phyloP scores from a whole-genome alignment of 2,113 vertebrate species.

The Neogale vison region DNA sequence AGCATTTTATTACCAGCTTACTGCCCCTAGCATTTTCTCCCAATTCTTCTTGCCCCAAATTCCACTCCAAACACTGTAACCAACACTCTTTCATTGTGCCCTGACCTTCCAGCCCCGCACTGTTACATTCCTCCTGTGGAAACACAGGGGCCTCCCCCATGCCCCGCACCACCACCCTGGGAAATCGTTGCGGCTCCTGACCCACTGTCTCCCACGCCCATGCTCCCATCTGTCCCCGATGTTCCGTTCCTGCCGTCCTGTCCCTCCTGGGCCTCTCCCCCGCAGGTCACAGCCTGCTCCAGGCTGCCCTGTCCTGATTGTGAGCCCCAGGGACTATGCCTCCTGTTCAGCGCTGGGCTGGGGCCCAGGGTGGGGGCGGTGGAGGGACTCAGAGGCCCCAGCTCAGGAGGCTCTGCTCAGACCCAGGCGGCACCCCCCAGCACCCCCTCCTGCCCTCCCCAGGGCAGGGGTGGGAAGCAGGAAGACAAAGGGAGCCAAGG shows the following conservation, averaged over 20 bases:
- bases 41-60: background rate
- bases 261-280: background rate
- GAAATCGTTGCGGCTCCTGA: background rate
- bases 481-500: background rate
- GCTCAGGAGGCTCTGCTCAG: background rate
- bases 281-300: conserved; percentile 4
- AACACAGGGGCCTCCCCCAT: background rate
- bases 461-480: background rate
- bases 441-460: background rate
- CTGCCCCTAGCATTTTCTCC: background rate
- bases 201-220: background rate
- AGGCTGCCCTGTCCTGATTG: conserved; percentile 45
- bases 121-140: background rate
- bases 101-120: background rate
- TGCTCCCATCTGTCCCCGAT: background rate
- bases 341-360: conserved; percentile 38
- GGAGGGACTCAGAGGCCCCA: background rate
- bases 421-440: background rate
- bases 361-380: background rate
- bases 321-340: conserved; percentile 6
- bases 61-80: background rate
- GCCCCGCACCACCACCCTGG: background rate
- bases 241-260: background rate
- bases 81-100: accelerated
- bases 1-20: background rate